phyloP scores from a whole-genome alignment of 2,888 invertebrate species.

The Tipula unca region DNA sequence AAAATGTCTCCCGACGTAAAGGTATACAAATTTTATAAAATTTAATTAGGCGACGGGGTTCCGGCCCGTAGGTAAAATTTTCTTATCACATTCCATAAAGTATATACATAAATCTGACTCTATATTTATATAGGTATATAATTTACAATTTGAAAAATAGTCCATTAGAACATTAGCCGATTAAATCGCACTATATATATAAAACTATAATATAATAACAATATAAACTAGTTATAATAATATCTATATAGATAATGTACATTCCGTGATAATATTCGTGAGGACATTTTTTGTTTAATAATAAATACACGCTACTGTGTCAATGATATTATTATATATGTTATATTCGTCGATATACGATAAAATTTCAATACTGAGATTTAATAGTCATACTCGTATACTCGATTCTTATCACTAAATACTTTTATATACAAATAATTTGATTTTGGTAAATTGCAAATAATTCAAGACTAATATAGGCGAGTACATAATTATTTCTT shows the following conservation, averaged over 20 bases:
- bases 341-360: background rate
- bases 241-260: background rate
- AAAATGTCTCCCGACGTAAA: background rate
- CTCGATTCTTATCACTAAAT: background rate
- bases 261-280: background rate
- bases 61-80: background rate
- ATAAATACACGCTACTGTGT: background rate
- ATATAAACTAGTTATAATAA: background rate
- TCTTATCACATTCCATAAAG: background rate
- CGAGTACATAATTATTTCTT: background rate
- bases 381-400: background rate
- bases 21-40: background rate
- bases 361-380: constrained; percentile 1
- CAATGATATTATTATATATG: background rate
- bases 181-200: background rate
- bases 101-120: background rate
- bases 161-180: background rate
- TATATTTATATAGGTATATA: too few species aligned
- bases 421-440: background rate
- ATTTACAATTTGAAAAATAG: background rate
- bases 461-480: background rate
- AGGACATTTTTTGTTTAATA: background rate
- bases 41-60: background rate
- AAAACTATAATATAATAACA: background rate
- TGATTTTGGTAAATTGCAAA: background rate